Conservation (phyloP, 2,113 vertebrate genomes). For the Eclectus roratus region DNA sequence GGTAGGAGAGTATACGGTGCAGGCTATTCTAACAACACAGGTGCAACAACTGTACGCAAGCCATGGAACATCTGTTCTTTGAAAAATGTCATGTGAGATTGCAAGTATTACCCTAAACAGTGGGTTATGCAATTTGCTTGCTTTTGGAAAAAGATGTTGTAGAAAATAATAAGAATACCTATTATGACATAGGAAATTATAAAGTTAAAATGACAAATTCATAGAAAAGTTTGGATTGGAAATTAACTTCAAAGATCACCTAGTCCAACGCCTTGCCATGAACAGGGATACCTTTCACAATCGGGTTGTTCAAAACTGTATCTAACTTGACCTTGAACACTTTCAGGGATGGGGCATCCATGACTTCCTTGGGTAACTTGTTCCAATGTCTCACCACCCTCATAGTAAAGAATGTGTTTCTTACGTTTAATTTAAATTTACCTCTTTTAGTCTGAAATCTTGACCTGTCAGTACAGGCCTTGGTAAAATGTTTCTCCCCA, state of each 20-base stretch:
- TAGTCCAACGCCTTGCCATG: fast-evolving
- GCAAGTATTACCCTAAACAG: not conserved
- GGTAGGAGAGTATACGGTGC: not conserved
- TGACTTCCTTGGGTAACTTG: not conserved
- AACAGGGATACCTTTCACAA: not conserved
- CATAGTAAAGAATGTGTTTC: not conserved
- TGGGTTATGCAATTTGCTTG: fast-evolving
- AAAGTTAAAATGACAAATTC: not conserved
- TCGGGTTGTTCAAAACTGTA: not conserved
- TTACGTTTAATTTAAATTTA: not conserved
- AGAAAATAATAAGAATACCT: not conserved
- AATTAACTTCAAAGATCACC: fast-evolving
- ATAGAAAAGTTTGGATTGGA: not conserved
- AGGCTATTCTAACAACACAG: not conserved
- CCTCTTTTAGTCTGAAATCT: not conserved
- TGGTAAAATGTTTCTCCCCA: not conserved
- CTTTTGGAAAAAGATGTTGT: not conserved
- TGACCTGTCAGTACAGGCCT: not conserved
- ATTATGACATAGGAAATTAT: not conserved
- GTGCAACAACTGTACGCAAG: not conserved
- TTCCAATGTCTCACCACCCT: not conserved
- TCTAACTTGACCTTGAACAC: not conserved
- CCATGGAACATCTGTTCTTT: not conserved
- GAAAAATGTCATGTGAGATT: not conserved
- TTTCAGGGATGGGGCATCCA: not conserved